phyloP scores from a whole-genome alignment of 2,888 invertebrate species.

The Caenorhabditis sp. region DNA sequence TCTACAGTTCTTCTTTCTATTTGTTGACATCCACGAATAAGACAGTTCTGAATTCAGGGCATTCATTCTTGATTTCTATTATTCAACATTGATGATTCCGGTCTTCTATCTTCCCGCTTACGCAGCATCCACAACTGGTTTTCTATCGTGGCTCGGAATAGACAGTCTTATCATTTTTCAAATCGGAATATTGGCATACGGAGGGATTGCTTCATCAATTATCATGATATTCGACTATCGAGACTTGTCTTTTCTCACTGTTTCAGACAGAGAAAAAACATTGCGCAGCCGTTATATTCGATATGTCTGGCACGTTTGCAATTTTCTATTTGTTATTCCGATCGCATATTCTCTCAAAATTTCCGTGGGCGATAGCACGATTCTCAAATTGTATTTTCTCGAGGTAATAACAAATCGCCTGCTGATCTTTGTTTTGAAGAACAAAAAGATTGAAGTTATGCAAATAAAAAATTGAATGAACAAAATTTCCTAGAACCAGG shows the following conservation, averaged over 20 bases:
- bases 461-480: too few species aligned
- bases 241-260: neutral
- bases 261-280: neutral
- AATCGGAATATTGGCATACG: conserved; percentile 6
- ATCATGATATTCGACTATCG: conserved; percentile 12
- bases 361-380: neutral
- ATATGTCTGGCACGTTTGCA: conserved; percentile 3
- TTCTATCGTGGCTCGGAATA: neutral
- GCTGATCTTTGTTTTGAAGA: neutral
- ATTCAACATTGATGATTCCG: conserved; percentile 8
- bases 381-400: neutral
- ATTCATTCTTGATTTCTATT: conserved; percentile 6
- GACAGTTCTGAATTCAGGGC: too few species aligned
- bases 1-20: too few species aligned
- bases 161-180: neutral
- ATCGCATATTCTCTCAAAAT: neutral
- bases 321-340: neutral
- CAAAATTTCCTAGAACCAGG: too few species aligned
- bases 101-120: conserved; percentile 10
- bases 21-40: too few species aligned
- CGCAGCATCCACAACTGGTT: conserved; percentile 6
- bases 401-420: neutral
- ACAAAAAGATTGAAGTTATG: too few species aligned
- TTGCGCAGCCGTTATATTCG: neutral
- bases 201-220: neutral